These are phyloP conservation scores for Cricetomys ansorgei DNA, from an alignment of 2,113 vertebrate genomes.

Conservation along the genomic window DNA sequence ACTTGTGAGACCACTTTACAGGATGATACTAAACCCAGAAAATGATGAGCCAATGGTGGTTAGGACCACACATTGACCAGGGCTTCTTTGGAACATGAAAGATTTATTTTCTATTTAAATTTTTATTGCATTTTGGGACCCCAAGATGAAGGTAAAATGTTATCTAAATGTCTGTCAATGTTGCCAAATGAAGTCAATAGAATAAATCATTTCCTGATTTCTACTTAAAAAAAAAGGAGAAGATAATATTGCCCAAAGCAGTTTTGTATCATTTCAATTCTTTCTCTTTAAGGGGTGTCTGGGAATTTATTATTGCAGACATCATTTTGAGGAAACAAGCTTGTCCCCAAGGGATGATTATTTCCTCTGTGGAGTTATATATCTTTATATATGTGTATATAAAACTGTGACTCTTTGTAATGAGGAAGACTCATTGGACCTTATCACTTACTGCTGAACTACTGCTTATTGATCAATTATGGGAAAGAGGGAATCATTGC, in stretches of 20 bases:
- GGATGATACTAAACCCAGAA: not conserved
- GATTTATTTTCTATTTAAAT: not conserved
- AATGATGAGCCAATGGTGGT: not conserved
- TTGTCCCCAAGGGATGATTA: not conserved
- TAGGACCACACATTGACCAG: not conserved
- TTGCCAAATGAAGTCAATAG: not conserved
- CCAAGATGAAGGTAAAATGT: not conserved
- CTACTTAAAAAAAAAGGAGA: not conserved
- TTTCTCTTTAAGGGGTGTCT: not conserved
- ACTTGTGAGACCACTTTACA: not conserved
- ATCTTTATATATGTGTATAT: not conserved
- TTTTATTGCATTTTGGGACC: not conserved
- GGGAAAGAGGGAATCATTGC: not conserved
- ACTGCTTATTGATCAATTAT: not conserved
- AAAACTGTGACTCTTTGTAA: not conserved
- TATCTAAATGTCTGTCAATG: not conserved
- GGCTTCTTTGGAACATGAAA: not conserved
- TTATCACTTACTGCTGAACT: not conserved
- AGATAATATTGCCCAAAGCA: no score
- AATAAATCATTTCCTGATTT: not conserved
- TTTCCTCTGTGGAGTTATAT: no score
- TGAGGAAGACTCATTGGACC: not conserved
- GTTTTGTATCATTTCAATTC: not conserved
- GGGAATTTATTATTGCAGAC: not conserved
- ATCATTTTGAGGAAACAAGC: not conserved